These are phyloP conservation scores for Dendrolimus houi DNA, from an alignment of 2,888 invertebrate species.

Conservation along the genomic window DNA sequence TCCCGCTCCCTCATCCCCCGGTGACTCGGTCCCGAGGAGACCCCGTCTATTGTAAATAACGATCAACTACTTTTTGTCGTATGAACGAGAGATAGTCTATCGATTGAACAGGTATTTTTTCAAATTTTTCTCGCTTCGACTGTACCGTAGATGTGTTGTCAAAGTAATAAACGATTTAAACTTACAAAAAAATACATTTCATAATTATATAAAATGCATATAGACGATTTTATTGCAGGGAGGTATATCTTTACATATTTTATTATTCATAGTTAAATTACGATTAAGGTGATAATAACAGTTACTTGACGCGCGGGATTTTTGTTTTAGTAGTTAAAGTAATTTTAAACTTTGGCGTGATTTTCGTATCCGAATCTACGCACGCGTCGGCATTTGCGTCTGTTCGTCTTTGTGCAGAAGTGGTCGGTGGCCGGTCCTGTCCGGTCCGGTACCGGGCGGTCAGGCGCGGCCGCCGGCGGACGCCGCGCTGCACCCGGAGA, in stretches of 20 bases:
- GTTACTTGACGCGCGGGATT: slow-evolving; percentile 52
- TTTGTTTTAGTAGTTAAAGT: slow-evolving; percentile 44
- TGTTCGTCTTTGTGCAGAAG: slow-evolving; percentile 18
- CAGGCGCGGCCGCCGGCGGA: slow-evolving; percentile 10
- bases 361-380: slow-evolving; percentile 16
- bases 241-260: slow-evolving; percentile 70
- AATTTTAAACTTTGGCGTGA: slow-evolving; percentile 20
- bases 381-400: slow-evolving; percentile 13
- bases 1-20: slow-evolving; percentile 20
- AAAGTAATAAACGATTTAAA: slow-evolving; percentile 67
- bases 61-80: slow-evolving; percentile 71
- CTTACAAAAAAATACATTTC: slow-evolving; percentile 69
- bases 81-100: slow-evolving; percentile 73
- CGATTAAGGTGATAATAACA: slow-evolving; percentile 55
- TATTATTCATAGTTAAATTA: slow-evolving; percentile 70
- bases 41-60: slow-evolving; percentile 72
- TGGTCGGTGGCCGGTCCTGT: slow-evolving; percentile 11
- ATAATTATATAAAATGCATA: slow-evolving; percentile 66
- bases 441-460: slow-evolving; percentile 8
- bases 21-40: slow-evolving; percentile 29
- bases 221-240: slow-evolving; percentile 71
- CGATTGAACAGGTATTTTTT: slow-evolving; percentile 74
- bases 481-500: slow-evolving; percentile 24
- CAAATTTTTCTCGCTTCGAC: slow-evolving; percentile 75
- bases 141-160: slow-evolving; percentile 76